These are phyloP conservation scores for Bos indicus DNA, from an alignment of 2,113 vertebrate species.

Conservation along the genomic window DNA sequence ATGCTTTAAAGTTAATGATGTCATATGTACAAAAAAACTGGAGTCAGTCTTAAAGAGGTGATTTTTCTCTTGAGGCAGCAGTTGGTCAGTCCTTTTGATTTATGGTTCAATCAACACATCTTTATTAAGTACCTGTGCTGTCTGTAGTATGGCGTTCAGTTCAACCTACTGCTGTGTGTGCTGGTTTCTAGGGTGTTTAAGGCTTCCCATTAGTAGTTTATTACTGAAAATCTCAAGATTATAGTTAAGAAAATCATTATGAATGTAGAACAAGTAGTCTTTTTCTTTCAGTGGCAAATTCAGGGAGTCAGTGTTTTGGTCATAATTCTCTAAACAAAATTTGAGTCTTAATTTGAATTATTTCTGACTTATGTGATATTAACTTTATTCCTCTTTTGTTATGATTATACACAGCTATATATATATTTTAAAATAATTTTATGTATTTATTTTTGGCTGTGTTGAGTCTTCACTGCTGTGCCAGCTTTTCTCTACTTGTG, in stretches of 20 bases:
- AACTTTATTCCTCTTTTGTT: conserved; percentile 14
- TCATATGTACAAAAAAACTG: not conserved
- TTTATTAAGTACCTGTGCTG: conserved; percentile 33
- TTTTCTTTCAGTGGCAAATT: not conserved
- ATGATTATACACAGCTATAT: not conserved
- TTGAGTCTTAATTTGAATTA: conserved; percentile 33
- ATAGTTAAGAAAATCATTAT: conserved; percentile 23
- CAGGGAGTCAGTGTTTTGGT: not conserved
- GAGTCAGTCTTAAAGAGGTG: not conserved
- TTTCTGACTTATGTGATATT: conserved; percentile 8
- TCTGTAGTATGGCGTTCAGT: not conserved
- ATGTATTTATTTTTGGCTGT: not conserved
- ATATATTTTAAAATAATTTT: not conserved
- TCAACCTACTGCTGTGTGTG: not conserved
- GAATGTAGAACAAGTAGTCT: not conserved
- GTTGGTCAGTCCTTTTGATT: conserved; percentile 35
- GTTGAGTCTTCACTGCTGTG: not conserved
- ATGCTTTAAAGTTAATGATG: conserved; percentile 6
- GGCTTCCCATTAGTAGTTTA: not conserved
- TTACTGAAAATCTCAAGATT: conserved; percentile 37
- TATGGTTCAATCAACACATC: not conserved
- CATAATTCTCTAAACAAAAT: conserved; percentile 37
- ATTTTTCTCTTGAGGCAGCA: conserved; percentile 26
- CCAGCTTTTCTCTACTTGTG: not conserved
- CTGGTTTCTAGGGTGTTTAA: conserved; percentile 34